These are phyloP conservation scores for Gnathonemus echidnorhynchus DNA, from an alignment of 2,113 vertebrate genomes.

Conservation along the genomic window DNA sequence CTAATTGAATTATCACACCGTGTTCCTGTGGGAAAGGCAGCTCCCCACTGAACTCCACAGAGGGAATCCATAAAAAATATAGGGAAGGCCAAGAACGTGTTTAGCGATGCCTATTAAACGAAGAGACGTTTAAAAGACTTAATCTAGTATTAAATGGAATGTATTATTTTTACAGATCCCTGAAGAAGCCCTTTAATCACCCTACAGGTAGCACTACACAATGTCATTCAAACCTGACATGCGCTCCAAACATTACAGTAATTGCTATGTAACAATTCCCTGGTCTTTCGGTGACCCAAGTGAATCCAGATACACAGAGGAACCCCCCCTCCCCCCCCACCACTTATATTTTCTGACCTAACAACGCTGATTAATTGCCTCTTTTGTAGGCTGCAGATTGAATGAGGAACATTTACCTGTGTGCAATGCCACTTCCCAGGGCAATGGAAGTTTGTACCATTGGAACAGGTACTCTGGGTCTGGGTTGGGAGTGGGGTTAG, in stretches of 20 bases:
- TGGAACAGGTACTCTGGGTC: conserved; percentile 33
- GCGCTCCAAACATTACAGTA: conserved; percentile 62
- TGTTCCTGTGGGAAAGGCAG: conserved; percentile 40
- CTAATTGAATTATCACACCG: conserved; percentile 59
- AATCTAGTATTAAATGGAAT: conserved; percentile 59
- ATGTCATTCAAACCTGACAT: conserved; percentile 60
- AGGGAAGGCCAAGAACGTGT: conserved; percentile 39
- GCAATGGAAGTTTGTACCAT: conserved; percentile 43
- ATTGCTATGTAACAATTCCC: conserved; percentile 67
- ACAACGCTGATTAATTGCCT: conserved; percentile 68
- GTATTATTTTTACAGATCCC: conserved; percentile 50
- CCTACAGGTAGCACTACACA: conserved; percentile 45
- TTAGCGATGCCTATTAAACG: conserved; percentile 55
- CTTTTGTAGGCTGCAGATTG: conserved; percentile 65
- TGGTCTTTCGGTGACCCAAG: conserved; percentile 42
- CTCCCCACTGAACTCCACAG: conserved; percentile 41
- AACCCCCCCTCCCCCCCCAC: conserved; percentile 20
- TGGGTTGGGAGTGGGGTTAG: conserved; percentile 34
- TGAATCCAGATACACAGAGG: conserved; percentile 56
- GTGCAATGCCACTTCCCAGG: conserved; percentile 47
- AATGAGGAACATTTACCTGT: conserved; percentile 61
- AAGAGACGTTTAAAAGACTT: conserved; percentile 53
- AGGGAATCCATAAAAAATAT: conserved; percentile 52
- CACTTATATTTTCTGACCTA: conserved; percentile 49
- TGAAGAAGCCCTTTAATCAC: conserved; percentile 44